Conservation (phyloP, 2,797 vertebrate species). For the Semaprochilodus insignis region DNA sequence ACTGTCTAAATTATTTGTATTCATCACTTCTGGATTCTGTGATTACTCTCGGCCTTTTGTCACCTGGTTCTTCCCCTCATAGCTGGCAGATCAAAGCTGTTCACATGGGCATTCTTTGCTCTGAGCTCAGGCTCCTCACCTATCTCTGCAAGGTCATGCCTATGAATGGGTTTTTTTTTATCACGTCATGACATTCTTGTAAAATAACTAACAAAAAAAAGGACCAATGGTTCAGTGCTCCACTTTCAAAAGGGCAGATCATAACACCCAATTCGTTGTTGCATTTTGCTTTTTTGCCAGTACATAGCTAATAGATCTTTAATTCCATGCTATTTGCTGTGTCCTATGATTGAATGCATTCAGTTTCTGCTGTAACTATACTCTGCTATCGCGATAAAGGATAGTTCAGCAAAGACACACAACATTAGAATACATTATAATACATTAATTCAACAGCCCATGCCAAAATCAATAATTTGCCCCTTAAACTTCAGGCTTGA, state of each 20-base stretch:
- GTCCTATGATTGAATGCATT: neutral
- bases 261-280: neutral
- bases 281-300: neutral
- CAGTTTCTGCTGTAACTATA: neutral
- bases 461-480: slow-evolving; percentile 6
- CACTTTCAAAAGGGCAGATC: neutral
- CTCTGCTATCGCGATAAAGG: neutral
- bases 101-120: neutral
- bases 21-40: slow-evolving; percentile 44
- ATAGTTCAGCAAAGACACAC: neutral
- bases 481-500: neutral
- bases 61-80: neutral
- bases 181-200: neutral
- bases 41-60: slow-evolving; percentile 49
- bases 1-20: slow-evolving; percentile 21
- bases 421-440: slow-evolving; percentile 10
- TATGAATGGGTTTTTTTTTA: slow-evolving; percentile 12
- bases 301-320: neutral
- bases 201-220: slow-evolving; percentile 4
- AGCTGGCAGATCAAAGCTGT: neutral
- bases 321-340: neutral
- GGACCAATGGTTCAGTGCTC: slow-evolving; percentile 4
- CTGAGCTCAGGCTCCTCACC: neutral
- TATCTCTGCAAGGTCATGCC: neutral
- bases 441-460: neutral